Percentiles rank a stretch among this genome's conserved stretches.
Evolutionary conservation across 1,140 invertebrate genomes (phyloP).

Genomic region (Zaprionus lachaisei): DNA sequence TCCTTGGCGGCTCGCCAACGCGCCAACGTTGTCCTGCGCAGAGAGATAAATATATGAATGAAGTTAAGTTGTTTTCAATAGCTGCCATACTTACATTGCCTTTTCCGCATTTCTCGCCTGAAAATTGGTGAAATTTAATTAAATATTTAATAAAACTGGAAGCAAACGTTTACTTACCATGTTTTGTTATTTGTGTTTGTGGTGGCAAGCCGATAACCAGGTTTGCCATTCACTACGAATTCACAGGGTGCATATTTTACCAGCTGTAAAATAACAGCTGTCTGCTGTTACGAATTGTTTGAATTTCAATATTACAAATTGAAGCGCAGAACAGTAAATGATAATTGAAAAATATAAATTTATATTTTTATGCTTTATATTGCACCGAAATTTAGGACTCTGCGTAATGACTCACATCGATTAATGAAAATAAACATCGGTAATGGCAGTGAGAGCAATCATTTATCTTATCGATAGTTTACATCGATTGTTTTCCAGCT

Average conservation of each 20-base stretch:
- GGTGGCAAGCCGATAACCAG: constrained; percentile 15
- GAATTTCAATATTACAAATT: not conserved
- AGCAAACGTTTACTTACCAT: constrained; percentile 61
- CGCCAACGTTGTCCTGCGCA: constrained; percentile 95
- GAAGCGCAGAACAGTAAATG: not conserved
- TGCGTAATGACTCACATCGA: not conserved
- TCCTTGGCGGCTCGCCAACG: constrained; percentile 97
- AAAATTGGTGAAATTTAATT: constrained; percentile 16
- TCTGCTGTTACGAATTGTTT: not conserved
- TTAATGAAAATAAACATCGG: not conserved
- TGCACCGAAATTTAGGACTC: not conserved
- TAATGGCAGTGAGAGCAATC: not conserved
- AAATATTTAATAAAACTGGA: constrained; percentile 2
- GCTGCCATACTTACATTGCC: constrained; percentile 90
- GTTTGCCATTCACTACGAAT: constrained; percentile 21
- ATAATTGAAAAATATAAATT: not conserved
- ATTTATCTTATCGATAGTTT: not conserved
- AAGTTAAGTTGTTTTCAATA: no score
- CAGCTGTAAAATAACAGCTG: constrained; percentile 10
- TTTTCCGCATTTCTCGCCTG: constrained; percentile 93
- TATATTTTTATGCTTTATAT: no score
- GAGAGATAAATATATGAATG: not conserved
- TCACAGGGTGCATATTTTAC: not conserved
- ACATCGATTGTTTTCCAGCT: constrained; percentile 2
- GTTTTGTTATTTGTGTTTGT: constrained; percentile 54